Conservation (phyloP, 2,888 invertebrate genomes). For the Petrophora chlorosata region DNA sequence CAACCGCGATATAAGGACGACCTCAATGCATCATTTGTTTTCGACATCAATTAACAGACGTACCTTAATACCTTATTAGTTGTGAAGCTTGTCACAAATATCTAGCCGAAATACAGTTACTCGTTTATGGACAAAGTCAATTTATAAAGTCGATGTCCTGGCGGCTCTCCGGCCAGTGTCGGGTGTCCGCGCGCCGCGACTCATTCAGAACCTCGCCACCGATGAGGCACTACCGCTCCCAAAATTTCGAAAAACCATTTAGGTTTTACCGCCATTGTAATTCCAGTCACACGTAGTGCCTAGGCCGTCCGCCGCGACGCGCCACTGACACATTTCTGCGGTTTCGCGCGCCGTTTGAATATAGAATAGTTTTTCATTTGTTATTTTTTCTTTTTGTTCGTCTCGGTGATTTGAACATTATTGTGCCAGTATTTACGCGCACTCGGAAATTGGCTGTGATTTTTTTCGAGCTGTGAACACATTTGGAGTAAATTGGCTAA, state of each 20-base stretch:
- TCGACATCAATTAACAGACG: slow-evolving; percentile 27
- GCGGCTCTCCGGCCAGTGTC: slow-evolving; percentile 26
- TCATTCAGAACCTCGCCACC: slow-evolving; percentile 72
- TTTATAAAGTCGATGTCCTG: slow-evolving; percentile 83
- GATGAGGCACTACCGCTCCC: slow-evolving; percentile 68
- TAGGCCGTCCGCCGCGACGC: slow-evolving; percentile 76
- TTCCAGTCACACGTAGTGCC: slow-evolving; percentile 69
- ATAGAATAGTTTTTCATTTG: slow-evolving; percentile 67
- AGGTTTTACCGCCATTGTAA: slow-evolving; percentile 56
- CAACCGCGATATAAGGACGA: slow-evolving; percentile 12
- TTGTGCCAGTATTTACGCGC: slow-evolving; percentile 62
- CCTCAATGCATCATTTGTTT: slow-evolving; percentile 23
- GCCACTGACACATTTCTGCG: slow-evolving; percentile 82
- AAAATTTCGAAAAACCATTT: slow-evolving; percentile 70
- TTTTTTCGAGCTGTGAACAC: slow-evolving; percentile 42
- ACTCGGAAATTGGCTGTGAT: slow-evolving; percentile 52
- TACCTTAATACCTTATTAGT: slow-evolving; percentile 17
- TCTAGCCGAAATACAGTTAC: slow-evolving; percentile 69
- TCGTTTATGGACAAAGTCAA: slow-evolving; percentile 70
- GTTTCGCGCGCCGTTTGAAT: slow-evolving; percentile 78
- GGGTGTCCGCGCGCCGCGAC: slow-evolving; percentile 59
- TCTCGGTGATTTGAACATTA: slow-evolving; percentile 59
- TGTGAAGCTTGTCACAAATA: slow-evolving; percentile 39
- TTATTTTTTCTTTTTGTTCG: slow-evolving; percentile 58
- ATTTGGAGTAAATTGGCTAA: slow-evolving; percentile 47